Evolutionary conservation across 1,140 invertebrate genomes (phyloP), one percentile per base, ranked within the genome.

Genomic region (Tetragnatha versicolor): DNA sequence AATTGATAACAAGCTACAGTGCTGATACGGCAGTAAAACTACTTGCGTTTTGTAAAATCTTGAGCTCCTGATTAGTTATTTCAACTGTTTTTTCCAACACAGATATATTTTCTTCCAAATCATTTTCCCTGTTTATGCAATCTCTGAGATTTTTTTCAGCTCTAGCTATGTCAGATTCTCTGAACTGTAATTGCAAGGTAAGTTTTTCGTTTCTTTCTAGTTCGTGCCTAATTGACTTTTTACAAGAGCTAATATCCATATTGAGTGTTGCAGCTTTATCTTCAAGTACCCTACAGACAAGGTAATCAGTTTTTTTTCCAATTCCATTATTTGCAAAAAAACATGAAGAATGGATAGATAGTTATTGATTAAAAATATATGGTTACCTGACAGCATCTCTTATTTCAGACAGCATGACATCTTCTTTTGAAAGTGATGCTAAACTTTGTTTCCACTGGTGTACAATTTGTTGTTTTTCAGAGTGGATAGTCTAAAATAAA

Each of bases 371-470:
- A n/a, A 4, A 63, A 63, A 39, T 12, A 25, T 39, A 22, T 51
- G 7, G n/a, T 55, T 20, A 60, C 69, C 55, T 73, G 6, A 22
- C 61, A 31, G 73, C 39, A 2, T 65, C 31, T n/a, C 45, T 61
- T 6, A 77, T 77, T 77, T 77, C 73, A 12, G 60, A 20, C 22
- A 65, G 31, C 12, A 77, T 35, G 14, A 14, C 20, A 60, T 79
- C 76, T 45, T 60, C 49, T 6, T 69, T 79, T 69, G 45, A 63
- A 55, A 79, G 61, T 17, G 76, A 55, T 17, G 65, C 42, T 27
- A 79, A 45, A 47, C 76, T 79, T 47, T 79, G 65, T 14, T 60
- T 79, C 76, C 76, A 79, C 12, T 79, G 76, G 9, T 68, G 63
- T 9, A 79, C 63, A 22, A 79, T 79, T 45, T 79, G 63, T n/a